Evolutionary conservation across 2,888 invertebrate species (phyloP), one percentile per base, ranked within the genome.

Genomic region (Oxyscelio sp.): DNA sequence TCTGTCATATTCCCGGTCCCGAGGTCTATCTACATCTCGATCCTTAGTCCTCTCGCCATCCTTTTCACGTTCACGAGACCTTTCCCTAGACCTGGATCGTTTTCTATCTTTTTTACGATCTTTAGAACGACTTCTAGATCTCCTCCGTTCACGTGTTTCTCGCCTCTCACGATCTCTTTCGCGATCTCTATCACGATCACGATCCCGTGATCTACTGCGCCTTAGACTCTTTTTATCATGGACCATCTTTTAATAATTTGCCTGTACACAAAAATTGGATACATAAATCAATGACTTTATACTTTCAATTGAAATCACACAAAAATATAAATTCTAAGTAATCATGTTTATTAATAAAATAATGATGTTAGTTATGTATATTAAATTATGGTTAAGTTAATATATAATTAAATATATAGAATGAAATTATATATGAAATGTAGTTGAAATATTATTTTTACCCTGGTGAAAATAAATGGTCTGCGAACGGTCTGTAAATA

Each of bases 181-280:
- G 4, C 78, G 94, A 94, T 43, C 95, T 34, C 88, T 94, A 94
- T 45, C 95, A 38, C 88, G 89, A 43, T 91, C 91, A 15, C 94
- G 90, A 68, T 94, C 94, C 11, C 93, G 93, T 1, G 95, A 95
- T 70, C 95, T 95, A 19, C 95, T 95, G 6, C 95, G 94, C 13
- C 95, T 89, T 31, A 85, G 56, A 13, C 88, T 91, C 82, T 95
- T 95, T 88, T 95, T 95, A 61, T 95, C 95, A 77, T 94, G 94
- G 0, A 93, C 95, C 94, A 94, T 94, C 59, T 78, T 78, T 65
- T 78, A 50, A 15, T 78, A n/a, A n/a, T n/a, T n/a, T n/a, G n/a
- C n/a, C n/a, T n/a, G n/a, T n/a, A n/a, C n/a, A n/a, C n/a, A n/a
- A n/a, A n/a, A n/a, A n/a, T n/a, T n/a, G n/a, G n/a, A n/a, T n/a